Conservation (phyloP, 1,140 invertebrate species). For the Bombyx mandarina region DNA sequence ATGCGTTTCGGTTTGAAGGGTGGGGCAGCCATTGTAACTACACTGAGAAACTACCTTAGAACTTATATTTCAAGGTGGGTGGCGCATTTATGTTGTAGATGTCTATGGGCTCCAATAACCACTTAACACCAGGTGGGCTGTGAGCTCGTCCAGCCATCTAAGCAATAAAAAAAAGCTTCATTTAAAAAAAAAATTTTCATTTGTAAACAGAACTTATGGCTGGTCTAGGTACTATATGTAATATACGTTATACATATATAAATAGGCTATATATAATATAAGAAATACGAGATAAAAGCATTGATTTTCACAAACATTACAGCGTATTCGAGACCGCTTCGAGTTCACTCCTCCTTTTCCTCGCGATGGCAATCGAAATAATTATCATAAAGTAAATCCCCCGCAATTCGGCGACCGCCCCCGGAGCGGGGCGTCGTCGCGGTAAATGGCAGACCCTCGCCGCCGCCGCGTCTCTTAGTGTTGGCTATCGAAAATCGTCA, state of each 20-base stretch:
- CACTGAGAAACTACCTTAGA: too few species aligned
- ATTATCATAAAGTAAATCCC: slow-evolving; percentile 64
- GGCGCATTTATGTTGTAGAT: too few species aligned
- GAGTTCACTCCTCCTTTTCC: slow-evolving; percentile 29
- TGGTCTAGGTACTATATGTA: too few species aligned
- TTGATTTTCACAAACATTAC: slow-evolving; percentile 35
- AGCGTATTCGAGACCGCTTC: slow-evolving; percentile 26
- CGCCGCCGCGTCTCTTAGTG: slow-evolving; percentile 11
- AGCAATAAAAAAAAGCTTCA: background rate
- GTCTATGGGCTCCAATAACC: too few species aligned
- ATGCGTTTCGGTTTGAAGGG: too few species aligned
- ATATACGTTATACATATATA: background rate
- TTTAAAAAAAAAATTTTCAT: too few species aligned
- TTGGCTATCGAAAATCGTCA: too few species aligned
- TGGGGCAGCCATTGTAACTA: too few species aligned
- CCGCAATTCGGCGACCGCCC: slow-evolving; percentile 47
- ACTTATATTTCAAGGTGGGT: too few species aligned
- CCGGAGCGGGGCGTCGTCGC: slow-evolving; percentile 23
- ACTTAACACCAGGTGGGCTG: too few species aligned
- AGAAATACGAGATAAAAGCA: slow-evolving; percentile 23
- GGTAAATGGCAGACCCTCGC: slow-evolving; percentile 36
- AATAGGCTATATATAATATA: slow-evolving; percentile 10
- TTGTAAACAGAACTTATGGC: background rate
- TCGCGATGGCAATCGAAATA: slow-evolving; percentile 57
- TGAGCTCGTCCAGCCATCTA: too few species aligned